phyloP scores from a whole-genome alignment of 2,888 invertebrate genomes.

The Synanthedon formicaeformis region DNA sequence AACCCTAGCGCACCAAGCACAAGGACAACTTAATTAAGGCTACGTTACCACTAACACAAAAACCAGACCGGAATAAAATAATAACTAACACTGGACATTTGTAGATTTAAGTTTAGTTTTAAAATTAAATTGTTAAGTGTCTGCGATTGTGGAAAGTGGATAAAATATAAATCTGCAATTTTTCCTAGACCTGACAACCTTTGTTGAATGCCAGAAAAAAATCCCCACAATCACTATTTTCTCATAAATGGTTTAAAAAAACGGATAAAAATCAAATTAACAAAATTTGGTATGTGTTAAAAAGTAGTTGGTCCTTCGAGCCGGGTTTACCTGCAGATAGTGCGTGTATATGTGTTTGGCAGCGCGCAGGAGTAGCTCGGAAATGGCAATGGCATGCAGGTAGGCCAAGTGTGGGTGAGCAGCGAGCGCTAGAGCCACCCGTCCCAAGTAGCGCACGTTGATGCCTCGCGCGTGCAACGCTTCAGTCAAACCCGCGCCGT shows the following conservation, averaged over 20 bases:
- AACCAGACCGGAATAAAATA: no score
- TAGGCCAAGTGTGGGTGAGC: constrained; percentile 87
- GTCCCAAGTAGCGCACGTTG: constrained; percentile 96
- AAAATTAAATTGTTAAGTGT: no score
- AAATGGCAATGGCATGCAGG: constrained; percentile 88
- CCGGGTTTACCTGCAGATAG: constrained; percentile 80
- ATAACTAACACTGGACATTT: not conserved
- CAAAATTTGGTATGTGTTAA: no score
- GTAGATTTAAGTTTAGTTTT: no score
- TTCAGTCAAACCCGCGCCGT: constrained; percentile 92
- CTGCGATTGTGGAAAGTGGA: no score
- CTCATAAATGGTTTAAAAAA: no score
- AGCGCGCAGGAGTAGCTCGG: constrained; percentile 89
- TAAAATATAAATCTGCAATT: no score
- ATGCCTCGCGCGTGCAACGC: constrained; percentile 96
- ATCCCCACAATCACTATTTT: no score
- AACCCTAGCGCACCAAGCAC: constrained; percentile 61
- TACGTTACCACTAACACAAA: not conserved
- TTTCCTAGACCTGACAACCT: no score
- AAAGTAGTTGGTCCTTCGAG: no score
- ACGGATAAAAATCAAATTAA: no score
- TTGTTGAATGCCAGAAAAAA: no score
- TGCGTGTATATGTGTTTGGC: constrained; percentile 94
- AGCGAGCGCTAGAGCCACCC: constrained; percentile 83
- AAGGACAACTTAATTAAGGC: not conserved